Percentiles rank a stretch among this genome's conserved stretches.
Conservation (phyloP, 2,797 vertebrate species). For the Cirrhinus molitorella region DNA sequence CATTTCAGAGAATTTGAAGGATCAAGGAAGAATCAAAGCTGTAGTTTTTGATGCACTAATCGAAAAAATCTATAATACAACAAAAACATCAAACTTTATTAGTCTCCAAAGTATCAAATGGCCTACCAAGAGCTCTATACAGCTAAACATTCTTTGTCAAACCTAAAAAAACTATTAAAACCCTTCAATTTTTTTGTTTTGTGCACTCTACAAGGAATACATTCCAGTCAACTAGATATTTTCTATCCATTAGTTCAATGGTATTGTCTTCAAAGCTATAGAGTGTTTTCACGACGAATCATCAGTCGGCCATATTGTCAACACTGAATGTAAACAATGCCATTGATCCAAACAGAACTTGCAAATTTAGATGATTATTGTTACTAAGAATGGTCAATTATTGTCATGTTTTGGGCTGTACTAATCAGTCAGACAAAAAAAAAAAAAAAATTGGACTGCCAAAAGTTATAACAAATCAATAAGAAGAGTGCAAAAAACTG, state of each 20-base stretch:
- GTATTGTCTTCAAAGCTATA: neutral
- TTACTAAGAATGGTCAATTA: too few relatives aligned
- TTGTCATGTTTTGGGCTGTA: too few relatives aligned
- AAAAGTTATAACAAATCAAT: too few relatives aligned
- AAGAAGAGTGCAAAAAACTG: too few relatives aligned
- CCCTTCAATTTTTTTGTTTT: neutral
- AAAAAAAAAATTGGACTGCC: too few relatives aligned
- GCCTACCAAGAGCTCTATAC: neutral
- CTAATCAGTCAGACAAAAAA: too few relatives aligned
- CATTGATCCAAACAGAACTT: too few relatives aligned
- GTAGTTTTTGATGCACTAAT: neutral
- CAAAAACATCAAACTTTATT: neutral
- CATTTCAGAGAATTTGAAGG: neutral
- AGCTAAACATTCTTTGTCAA: neutral
- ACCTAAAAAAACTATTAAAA: neutral
- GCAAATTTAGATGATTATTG: too few relatives aligned
- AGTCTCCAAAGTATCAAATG: neutral
- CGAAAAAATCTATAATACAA: neutral
- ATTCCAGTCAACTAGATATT: neutral
- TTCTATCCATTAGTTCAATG: neutral
- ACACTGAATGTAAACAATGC: too few relatives aligned
- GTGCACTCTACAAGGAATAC: neutral
- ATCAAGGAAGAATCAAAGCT: neutral
- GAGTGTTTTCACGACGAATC: too few relatives aligned
- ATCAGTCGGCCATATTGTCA: too few relatives aligned